Evolutionary conservation across 1,140 invertebrate species (phyloP).

Genomic region (Portunus trituberculatus): DNA sequence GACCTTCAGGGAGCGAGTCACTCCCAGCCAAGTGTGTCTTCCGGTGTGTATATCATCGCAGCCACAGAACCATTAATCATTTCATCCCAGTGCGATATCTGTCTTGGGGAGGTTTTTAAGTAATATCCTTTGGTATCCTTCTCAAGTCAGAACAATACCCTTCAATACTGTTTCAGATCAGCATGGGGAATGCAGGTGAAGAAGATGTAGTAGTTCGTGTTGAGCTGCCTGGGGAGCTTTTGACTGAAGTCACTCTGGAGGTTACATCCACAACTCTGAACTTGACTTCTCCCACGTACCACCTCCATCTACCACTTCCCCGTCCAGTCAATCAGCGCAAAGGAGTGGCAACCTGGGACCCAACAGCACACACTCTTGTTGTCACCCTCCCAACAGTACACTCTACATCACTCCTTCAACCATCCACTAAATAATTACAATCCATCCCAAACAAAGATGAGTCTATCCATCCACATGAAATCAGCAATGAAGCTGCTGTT

Average conservation of each 20-base stretch:
- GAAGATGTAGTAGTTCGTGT: constrained; percentile 65
- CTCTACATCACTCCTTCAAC: neutral
- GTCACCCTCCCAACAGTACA: constrained; percentile 46
- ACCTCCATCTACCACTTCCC: constrained; percentile 55
- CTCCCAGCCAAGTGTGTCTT: constrained; percentile 49
- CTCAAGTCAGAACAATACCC: neutral
- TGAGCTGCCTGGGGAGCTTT: constrained; percentile 52
- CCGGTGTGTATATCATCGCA: neutral
- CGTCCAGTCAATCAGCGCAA: constrained; percentile 57
- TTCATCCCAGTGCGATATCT: neutral
- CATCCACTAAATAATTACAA: neutral
- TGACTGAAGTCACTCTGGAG: constrained; percentile 61
- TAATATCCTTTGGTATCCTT: neutral
- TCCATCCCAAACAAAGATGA: too few relatives aligned
- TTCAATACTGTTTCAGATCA: constrained; percentile 22
- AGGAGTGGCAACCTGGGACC: constrained; percentile 70
- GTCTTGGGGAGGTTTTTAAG: neutral
- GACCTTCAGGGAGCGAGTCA: constrained; percentile 54
- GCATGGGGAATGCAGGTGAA: constrained; percentile 28
- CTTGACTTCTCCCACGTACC: constrained; percentile 50
- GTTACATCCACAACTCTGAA: constrained; percentile 44
- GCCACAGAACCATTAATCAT: too few relatives aligned
- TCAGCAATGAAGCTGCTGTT: too few relatives aligned
- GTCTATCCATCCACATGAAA: too few relatives aligned
- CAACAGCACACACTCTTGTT: constrained; percentile 50